Conservation (phyloP, 2,888 invertebrate genomes). For the Ecliptopera silaceata region DNA sequence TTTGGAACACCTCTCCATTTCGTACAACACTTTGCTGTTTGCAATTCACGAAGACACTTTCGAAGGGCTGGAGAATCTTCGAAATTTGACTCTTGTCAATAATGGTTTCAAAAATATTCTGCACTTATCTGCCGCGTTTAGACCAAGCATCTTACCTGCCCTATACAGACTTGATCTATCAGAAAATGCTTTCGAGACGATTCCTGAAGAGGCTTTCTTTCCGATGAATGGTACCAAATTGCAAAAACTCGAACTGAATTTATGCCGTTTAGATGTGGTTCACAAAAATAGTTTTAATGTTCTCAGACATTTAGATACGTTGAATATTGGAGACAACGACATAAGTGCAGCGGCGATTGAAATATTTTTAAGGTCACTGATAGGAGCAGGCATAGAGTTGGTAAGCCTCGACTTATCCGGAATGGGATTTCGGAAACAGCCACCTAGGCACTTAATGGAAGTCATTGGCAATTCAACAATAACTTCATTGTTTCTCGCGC, state of each 20-base stretch:
- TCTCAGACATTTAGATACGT: conserved; percentile 65
- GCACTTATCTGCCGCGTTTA: conserved; percentile 69
- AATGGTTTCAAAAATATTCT: conserved; percentile 78
- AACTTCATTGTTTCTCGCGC: conserved; percentile 69
- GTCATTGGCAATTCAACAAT: conserved; percentile 78
- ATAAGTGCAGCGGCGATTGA: conserved; percentile 70
- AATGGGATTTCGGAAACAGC: conserved; percentile 78
- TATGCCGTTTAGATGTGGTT: conserved; percentile 80
- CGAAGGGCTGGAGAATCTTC: conserved; percentile 75
- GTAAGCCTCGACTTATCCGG: conserved; percentile 75
- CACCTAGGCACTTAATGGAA: conserved; percentile 72
- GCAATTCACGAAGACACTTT: conserved; percentile 73
- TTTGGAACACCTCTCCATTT: conserved; percentile 79
- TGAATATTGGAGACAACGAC: conserved; percentile 81
- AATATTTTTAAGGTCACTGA: conserved; percentile 63
- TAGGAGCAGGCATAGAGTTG: conserved; percentile 64
- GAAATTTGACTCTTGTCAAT: conserved; percentile 77
- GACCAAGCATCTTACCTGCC: conserved; percentile 67
- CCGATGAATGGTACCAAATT: conserved; percentile 72
- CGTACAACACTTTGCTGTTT: conserved; percentile 76
- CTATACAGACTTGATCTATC: conserved; percentile 76
- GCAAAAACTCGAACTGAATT: conserved; percentile 71
- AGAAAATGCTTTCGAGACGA: conserved; percentile 76
- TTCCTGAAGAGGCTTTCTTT: conserved; percentile 69
- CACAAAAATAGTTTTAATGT: conserved; percentile 76